Evolutionary conservation across 2,113 vertebrate species (phyloP), one percentile per base, ranked within the genome.

Genomic region (Amblyopsis rosae): DNA sequence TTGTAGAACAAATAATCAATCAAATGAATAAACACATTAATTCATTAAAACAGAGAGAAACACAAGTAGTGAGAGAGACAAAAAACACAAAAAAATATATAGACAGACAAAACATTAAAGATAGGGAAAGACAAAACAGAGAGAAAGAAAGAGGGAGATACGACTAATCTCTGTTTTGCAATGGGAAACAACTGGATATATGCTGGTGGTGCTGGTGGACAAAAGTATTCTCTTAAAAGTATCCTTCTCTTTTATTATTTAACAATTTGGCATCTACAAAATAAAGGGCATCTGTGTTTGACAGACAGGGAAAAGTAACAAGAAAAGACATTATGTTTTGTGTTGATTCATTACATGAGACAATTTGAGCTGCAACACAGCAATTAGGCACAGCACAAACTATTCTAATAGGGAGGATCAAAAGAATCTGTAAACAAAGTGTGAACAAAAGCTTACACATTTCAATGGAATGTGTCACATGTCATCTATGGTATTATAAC

Each of bases 141-240:
- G 59, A 45, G 59, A 58, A 32, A 19, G 41, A 45, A 16, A 35
- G 45, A 15, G 50, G 61, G 54, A 12, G n/a, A 8, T 19, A 53
- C 63, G 46, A 66, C 73, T 87, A 83, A 88, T 86, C 82, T 65
- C 78, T 66, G 78, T 83, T 76, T 69, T 77, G 77, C 79, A 87
- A 72, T 65, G 48, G 77, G 4, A 86, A 80, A 88, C 86, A 88
- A 72, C 76, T 75, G 62, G 35, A 41, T 41, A 1, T 41, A 8
- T 26, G 6, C 35, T 59, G 35, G 76, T 26, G 26, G 26, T 26
- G 26, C 26, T 26, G 26, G 26, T 26, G 26, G 32, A 17, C 54
- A 35, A 62, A 49, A 26, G 41, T 19, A 79, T 70, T 62, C 32
- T 65, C 66, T 72, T 51, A 65, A 50, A 10, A 2, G 12, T 1